Base-by-base conservation (phyloP, 2,888 invertebrate genomes). In the Eupithecia abbreviata region DNA sequence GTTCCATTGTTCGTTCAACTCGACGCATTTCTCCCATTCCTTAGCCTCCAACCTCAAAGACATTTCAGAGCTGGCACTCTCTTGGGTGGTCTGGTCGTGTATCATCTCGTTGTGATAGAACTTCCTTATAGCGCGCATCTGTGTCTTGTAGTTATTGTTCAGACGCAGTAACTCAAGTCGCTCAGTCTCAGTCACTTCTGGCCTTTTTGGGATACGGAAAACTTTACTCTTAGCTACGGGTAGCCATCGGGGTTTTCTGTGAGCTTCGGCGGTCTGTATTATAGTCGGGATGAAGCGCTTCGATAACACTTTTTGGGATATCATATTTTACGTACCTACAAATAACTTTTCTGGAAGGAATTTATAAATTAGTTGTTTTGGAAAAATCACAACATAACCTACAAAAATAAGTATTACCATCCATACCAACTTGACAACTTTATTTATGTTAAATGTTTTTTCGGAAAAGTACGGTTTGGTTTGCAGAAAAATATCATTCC, bases 181-280 rank as follows among this genome's bases (percentile, higher is more conserved):
- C 85, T 98, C 98, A 62, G 97, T 97, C 77, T 90, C 89, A 0
- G 96, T 93, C 71, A 97, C 87, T 77, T 89, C 90, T 41, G 96
- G 96, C 67, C 96, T 95, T 83, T 94, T 93, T 0, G 97, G 96
- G 78, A 98, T 95, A 81, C 96, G 96, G 90, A 96, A 98, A 71
- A 97, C 82, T 94, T 98, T 98, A 82, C 96, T 96, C 92, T 97
- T 98, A 0, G 98, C 98, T 15, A 96, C 96, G 3, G 97, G 97
- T 70, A 98, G 76, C 97, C 98, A 98, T 80, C 96, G 93, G 0
- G 98, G 98, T 90, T 98, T 98, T 82, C 97, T 95, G 77, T 94
- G 94, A 13, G 91, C 92, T 77, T 89, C 88, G 0, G 92, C 93
- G 55, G 84, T 86, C 84, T 94, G 95, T 78, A 90, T 81, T 0